Percentiles rank a stretch among this genome's conserved stretches.
phyloP scores from a whole-genome alignment of 1,140 invertebrate genomes.

The Caerostris extrusa region DNA sequence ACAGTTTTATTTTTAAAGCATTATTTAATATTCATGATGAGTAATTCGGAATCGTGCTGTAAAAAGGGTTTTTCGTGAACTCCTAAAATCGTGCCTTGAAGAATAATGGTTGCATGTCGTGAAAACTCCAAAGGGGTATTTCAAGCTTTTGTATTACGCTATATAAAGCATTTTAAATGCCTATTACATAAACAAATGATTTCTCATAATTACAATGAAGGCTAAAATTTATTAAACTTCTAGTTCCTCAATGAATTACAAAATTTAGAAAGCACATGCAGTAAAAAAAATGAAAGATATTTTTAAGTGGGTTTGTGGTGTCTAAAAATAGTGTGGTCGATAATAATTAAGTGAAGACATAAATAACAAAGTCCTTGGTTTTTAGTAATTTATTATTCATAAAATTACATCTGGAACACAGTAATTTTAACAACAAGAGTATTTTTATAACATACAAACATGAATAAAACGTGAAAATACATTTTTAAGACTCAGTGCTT shows the following conservation, averaged over 20 bases:
- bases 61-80: background rate
- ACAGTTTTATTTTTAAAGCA: background rate
- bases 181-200: background rate
- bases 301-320: background rate
- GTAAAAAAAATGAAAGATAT: background rate
- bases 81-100: background rate
- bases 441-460: slow-evolving; percentile 70
- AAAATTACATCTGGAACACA: slow-evolving; percentile 75
- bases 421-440: slow-evolving; percentile 69
- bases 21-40: background rate
- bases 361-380: slow-evolving; percentile 25
- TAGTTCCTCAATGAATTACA: background rate
- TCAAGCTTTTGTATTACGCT: background rate
- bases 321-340: background rate
- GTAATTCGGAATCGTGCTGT: background rate
- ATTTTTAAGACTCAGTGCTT: slow-evolving; percentile 63
- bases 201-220: background rate
- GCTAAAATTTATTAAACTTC: background rate
- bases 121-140: background rate
- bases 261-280: background rate
- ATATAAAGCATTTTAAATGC: background rate
- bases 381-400: slow-evolving; percentile 74
- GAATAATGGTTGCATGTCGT: background rate
- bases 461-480: slow-evolving; percentile 74
- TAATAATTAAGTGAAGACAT: background rate